phyloP scores from a whole-genome alignment of 2,888 invertebrate genomes.

The Himalopsyche anomala region DNA sequence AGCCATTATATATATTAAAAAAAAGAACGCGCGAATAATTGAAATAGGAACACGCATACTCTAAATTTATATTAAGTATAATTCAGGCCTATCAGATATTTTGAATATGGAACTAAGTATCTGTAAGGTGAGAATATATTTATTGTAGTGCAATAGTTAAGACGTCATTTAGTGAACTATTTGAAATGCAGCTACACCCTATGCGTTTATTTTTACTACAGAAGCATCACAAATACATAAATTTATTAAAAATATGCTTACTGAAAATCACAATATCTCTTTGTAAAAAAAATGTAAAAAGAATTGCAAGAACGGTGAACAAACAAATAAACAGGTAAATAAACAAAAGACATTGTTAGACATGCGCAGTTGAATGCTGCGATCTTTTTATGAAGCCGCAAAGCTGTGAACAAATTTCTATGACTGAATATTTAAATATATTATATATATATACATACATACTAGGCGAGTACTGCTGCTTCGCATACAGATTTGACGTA shows the following conservation, averaged over 20 bases:
- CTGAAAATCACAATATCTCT: neutral
- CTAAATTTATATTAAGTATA: no score
- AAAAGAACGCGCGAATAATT: no score
- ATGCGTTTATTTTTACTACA: no score
- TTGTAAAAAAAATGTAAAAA: neutral
- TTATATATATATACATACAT: neutral
- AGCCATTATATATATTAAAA: no score
- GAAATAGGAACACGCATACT: no score
- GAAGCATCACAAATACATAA: no score
- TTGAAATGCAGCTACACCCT: no score
- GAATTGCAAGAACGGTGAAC: neutral
- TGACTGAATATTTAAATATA: slow-evolving; percentile 26
- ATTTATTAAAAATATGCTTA: neutral
- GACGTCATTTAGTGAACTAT: no score
- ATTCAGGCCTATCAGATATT: no score
- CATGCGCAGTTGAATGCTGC: neutral
- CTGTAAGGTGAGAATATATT: no score
- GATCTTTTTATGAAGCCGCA: slow-evolving; percentile 8
- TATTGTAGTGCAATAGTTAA: no score
- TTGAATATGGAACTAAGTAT: no score
- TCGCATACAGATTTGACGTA: neutral
- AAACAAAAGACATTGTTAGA: slow-evolving; percentile 30
- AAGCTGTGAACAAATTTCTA: slow-evolving; percentile 34
- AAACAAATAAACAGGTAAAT: slow-evolving; percentile 27
- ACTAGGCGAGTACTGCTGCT: neutral